Conservation (phyloP, 2,113 vertebrate species). For the Vireo altiloquus region DNA sequence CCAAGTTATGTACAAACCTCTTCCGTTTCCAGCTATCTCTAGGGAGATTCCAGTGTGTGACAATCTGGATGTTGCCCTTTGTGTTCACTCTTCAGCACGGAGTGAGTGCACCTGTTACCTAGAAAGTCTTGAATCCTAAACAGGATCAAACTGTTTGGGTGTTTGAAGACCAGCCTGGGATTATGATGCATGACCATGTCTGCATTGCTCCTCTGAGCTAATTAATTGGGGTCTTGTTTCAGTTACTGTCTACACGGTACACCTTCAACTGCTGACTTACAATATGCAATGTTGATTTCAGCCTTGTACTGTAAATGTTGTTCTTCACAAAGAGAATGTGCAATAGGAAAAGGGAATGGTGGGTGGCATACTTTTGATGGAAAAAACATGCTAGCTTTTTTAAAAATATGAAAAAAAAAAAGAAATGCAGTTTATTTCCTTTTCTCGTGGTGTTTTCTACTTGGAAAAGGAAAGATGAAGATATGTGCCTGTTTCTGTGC, state of each 20-base stretch:
- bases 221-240: constrained; percentile 46
- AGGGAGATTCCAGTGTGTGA: constrained; percentile 13
- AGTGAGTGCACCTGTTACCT: not conserved
- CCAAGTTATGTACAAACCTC: not conserved
- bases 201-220: not conserved
- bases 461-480: constrained; percentile 32
- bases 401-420: not conserved
- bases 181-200: not conserved
- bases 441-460: not conserved
- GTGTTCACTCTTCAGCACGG: not conserved
- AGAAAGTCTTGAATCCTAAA: constrained; percentile 31
- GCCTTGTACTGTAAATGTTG: constrained; percentile 61
- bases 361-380: not conserved
- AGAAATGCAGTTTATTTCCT: not conserved
- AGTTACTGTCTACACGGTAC: constrained; percentile 53
- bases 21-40: not conserved
- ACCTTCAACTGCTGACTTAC: constrained; percentile 54
- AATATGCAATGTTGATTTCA: constrained; percentile 66
- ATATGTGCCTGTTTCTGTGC: constrained; percentile 46
- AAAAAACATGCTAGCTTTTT: not conserved
- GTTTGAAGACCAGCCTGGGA: not conserved
- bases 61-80: not conserved
- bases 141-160: not conserved
- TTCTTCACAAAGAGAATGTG: constrained; percentile 60
- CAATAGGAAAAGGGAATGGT: constrained; percentile 38